Evolutionary conservation across 92 coral and sea anemone genomes (phyloP).

Genomic region (Epizoanthus rinbou): DNA sequence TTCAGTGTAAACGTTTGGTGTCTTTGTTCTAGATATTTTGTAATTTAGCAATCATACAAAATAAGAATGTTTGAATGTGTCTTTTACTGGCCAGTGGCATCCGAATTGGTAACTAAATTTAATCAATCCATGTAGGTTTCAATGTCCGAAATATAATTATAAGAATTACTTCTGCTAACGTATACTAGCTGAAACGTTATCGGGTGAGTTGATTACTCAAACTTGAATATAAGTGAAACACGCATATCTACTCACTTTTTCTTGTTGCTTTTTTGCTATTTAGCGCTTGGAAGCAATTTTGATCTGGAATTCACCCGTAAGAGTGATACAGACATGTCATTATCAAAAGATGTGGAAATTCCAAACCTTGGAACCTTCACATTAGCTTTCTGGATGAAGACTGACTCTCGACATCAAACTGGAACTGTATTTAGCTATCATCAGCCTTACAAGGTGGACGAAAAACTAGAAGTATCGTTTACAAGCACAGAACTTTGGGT

Average conservation of each 20-base stretch:
- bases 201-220: no score
- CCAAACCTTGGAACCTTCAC: conserved; percentile 48
- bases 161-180: no score
- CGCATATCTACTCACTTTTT: background rate
- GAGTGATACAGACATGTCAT: conserved; percentile 35
- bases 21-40: no score
- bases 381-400: conserved; percentile 55
- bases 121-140: no score
- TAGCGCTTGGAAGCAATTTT: conserved; percentile 53
- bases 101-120: no score
- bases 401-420: conserved; percentile 40
- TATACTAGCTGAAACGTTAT: no score
- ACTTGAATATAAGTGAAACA: background rate
- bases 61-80: no score
- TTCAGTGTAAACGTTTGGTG: no score
- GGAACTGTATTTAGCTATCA: conserved; percentile 67
- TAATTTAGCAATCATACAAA: no score
- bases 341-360: conserved; percentile 27
- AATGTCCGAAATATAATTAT: no score
- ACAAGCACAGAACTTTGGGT: conserved; percentile 39
- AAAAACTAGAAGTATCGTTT: conserved; percentile 53
- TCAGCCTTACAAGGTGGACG: conserved; percentile 34
- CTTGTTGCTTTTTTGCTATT: background rate
- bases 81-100: no score
- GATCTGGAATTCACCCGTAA: conserved; percentile 39